Percentiles rank a stretch among this genome's conserved stretches.
phyloP scores from a whole-genome alignment of 2,113 vertebrate species.

The Opisthocomus hoazin region DNA sequence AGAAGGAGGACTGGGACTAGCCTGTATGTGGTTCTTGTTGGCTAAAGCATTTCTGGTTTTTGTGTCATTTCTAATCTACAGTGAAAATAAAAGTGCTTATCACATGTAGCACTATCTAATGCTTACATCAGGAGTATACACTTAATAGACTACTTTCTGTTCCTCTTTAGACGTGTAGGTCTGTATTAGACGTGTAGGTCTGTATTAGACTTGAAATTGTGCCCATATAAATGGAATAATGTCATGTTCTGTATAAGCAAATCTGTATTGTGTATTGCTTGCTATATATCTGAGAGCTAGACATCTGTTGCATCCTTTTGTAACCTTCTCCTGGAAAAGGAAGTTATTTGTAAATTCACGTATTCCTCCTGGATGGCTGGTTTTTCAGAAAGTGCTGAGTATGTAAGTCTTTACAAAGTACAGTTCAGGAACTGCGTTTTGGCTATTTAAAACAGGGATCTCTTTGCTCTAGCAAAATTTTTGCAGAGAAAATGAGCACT shows the following conservation, averaged over 20 bases:
- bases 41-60: background rate
- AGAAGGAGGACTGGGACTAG: background rate
- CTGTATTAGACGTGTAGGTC: background rate
- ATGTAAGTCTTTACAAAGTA: background rate
- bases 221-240: background rate
- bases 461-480: background rate
- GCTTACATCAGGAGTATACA: background rate
- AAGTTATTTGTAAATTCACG: background rate
- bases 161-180: background rate
- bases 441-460: background rate
- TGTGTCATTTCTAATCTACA: background rate
- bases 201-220: background rate
- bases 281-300: background rate
- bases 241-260: background rate
- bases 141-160: background rate
- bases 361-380: background rate
- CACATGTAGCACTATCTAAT: too few relatives aligned
- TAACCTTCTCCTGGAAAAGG: background rate
- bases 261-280: background rate
- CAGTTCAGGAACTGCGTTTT: background rate
- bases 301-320: background rate
- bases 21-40: fast-evolving
- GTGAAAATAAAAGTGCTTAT: background rate
- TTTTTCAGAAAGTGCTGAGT: background rate
- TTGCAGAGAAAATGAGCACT: background rate